These are phyloP conservation scores for Drosophila punjabiensis DNA, from an alignment of 1,140 invertebrate species.

Conservation along the genomic window DNA sequence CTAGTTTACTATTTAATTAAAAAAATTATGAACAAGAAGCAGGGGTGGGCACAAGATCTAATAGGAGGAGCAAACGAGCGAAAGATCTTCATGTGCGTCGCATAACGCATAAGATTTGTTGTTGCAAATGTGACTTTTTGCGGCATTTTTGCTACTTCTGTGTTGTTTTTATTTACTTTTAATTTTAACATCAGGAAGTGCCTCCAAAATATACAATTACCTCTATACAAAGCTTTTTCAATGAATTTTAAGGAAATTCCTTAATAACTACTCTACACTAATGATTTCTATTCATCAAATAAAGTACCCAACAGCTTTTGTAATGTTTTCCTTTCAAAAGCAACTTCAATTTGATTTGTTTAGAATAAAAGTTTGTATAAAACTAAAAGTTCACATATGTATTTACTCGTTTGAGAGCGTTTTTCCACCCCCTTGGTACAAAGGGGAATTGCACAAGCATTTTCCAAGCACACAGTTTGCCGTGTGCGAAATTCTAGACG, in stretches of 20 bases:
- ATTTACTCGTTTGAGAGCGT: neutral
- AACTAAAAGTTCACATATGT: conserved; percentile 6
- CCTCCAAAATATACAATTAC: neutral
- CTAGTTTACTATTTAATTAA: neutral
- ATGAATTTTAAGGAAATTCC: neutral
- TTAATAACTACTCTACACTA: neutral
- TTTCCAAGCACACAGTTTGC: conserved; percentile 6
- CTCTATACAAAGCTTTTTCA: neutral
- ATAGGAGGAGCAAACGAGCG: too few species aligned
- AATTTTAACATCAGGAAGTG: neutral
- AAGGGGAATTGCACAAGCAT: conserved; percentile 1
- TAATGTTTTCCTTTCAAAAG: neutral
- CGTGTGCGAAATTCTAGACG: conserved; percentile 36
- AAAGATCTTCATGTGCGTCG: too few species aligned
- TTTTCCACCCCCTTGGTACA: conserved; percentile 21
- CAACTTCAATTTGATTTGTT: conserved; percentile 1
- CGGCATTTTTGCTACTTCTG: too few species aligned
- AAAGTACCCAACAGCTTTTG: neutral
- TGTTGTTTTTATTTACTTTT: neutral
- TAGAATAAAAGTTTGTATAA: neutral
- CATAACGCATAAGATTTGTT: too few species aligned
- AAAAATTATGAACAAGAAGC: neutral
- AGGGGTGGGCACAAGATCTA: too few species aligned
- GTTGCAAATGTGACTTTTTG: too few species aligned
- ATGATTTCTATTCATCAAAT: neutral